phyloP scores from a whole-genome alignment of 2,113 vertebrate species.

The Athene cunicularia region DNA sequence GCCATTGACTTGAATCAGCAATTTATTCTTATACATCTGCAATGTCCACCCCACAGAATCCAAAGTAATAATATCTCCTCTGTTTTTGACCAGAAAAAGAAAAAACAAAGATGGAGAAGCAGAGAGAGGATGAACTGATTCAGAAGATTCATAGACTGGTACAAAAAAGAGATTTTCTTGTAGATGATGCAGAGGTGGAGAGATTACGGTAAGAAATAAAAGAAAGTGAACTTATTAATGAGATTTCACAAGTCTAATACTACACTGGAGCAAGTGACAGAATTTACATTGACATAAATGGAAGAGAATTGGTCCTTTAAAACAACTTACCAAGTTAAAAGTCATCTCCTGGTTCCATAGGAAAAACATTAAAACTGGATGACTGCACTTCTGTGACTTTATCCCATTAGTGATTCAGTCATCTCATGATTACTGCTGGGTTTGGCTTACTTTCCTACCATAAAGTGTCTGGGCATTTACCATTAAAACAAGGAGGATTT shows the following conservation, averaged over 20 bases:
- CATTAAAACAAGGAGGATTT: background rate
- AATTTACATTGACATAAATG: background rate
- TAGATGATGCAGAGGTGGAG: constrained; percentile 96
- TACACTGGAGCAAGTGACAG: background rate
- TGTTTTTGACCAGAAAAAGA: constrained; percentile 85
- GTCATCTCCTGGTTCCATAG: background rate
- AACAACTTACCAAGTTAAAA: background rate
- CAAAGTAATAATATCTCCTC: background rate
- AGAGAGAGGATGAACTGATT: constrained; percentile 92
- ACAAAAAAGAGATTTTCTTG: constrained; percentile 97
- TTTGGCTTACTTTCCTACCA: background rate
- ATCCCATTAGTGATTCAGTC: background rate
- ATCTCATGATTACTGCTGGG: background rate
- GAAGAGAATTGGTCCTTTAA: background rate
- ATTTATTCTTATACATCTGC: background rate
- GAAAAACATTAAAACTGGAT: background rate
- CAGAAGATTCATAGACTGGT: constrained; percentile 96
- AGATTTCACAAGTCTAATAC: background rate
- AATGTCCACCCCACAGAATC: background rate
- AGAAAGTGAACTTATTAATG: background rate
- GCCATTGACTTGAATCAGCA: background rate
- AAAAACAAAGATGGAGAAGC: constrained; percentile 87
- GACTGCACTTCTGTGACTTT: background rate
- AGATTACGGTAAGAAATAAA: constrained; percentile 84
- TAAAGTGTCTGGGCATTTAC: background rate